Percentiles rank a stretch among this genome's conserved stretches.
phyloP scores from a whole-genome alignment of 2,888 invertebrate species.

The Strigamia maritima region DNA sequence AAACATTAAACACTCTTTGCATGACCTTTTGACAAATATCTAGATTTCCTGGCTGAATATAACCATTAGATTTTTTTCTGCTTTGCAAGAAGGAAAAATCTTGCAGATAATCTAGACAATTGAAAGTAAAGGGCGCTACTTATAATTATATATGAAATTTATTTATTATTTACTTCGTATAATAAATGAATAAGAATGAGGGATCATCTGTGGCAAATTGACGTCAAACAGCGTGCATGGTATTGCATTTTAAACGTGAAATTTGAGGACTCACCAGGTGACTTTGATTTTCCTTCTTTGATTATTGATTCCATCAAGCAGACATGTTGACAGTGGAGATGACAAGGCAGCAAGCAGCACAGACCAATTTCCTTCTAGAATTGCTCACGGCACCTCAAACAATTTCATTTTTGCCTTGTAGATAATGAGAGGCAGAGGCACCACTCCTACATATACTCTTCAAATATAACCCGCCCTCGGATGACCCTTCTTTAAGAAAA shows the following conservation, averaged over 20 bases:
- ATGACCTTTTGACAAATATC: too few species aligned
- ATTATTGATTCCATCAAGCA: constrained; percentile 11
- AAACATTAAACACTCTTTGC: too few species aligned
- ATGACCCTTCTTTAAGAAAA: constrained; percentile 16
- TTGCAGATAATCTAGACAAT: neutral
- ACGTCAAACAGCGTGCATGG: neutral
- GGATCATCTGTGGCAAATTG: neutral
- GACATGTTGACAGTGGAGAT: constrained; percentile 23
- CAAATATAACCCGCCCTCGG: constrained; percentile 16
- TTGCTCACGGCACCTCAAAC: neutral
- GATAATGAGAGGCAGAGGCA: constrained; percentile 23
- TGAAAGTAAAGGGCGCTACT: neutral
- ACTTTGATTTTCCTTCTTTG: neutral
- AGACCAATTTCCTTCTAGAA: neutral
- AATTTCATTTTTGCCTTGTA: constrained; percentile 1
- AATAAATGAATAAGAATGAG: constrained; percentile 11
- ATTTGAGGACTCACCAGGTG: neutral
- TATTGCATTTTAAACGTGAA: neutral
- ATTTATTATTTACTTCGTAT: neutral
- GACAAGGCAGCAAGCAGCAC: neutral
- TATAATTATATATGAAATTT: neutral
- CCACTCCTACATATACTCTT: constrained; percentile 15
- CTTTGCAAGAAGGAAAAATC: too few species aligned
- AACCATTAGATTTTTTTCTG: too few species aligned
- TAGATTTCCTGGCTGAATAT: too few species aligned